Conservation (phyloP, 2,113 vertebrate species). For the Manacus vitellinus region DNA sequence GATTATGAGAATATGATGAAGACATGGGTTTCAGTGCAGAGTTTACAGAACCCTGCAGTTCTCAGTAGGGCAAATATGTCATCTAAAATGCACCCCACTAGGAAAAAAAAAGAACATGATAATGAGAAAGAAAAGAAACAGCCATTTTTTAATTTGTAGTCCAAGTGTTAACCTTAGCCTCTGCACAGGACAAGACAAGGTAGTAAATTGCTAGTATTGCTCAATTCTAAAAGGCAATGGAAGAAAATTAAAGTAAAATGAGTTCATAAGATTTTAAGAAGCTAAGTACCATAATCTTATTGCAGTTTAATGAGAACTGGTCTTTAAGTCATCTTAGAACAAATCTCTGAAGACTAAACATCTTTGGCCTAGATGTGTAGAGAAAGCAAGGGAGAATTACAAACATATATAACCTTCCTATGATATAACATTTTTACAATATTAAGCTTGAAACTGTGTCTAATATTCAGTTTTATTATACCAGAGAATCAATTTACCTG, state of each 20-base stretch:
- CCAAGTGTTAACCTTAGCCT: background rate
- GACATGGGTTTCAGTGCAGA: background rate
- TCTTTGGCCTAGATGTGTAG: background rate
- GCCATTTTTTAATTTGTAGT: background rate
- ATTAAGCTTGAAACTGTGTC: background rate
- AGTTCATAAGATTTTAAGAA: background rate
- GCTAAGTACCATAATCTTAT: background rate
- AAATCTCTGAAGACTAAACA: background rate
- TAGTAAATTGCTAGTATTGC: background rate
- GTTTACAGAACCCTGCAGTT: background rate
- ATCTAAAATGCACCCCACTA: background rate
- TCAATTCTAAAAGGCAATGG: background rate
- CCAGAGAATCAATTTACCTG: background rate
- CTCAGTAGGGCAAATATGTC: background rate
- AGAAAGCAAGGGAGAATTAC: background rate
- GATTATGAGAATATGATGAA: slow-evolving; percentile 12
- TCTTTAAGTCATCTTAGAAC: background rate
- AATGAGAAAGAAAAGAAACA: background rate
- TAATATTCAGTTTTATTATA: background rate
- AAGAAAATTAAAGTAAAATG: background rate
- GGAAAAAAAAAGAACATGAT: background rate
- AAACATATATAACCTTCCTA: background rate
- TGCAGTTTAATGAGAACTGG: background rate
- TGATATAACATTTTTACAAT: background rate
- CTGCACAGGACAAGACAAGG: background rate